Evolutionary conservation across 2,888 invertebrate species (phyloP).

Genomic region (Aphidoletes aphidimyza): DNA sequence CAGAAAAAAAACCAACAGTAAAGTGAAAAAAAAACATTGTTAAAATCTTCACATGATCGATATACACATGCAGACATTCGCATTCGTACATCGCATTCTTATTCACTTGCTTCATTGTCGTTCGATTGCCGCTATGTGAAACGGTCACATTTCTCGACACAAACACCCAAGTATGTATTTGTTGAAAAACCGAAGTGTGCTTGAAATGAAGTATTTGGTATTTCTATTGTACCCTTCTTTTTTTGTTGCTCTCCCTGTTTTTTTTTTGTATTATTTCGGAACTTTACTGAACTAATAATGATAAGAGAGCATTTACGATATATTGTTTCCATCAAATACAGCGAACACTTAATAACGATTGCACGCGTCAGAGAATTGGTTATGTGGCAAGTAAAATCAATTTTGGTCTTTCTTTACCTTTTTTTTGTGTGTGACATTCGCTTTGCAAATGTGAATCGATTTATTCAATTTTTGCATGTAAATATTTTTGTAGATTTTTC

Average conservation of each 20-base stretch:
- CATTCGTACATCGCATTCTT: neutral
- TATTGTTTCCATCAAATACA: constrained; percentile 37
- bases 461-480: too few species aligned
- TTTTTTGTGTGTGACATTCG: too few species aligned
- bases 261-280: neutral
- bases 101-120: neutral
- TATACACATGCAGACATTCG: neutral
- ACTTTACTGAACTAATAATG: constrained; percentile 46
- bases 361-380: constrained; percentile 42
- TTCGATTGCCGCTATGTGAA: too few species aligned
- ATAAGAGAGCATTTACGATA: constrained; percentile 38
- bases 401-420: too few species aligned
- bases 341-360: constrained; percentile 4
- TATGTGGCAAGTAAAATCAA: constrained; percentile 24
- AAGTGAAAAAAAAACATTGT: constrained; percentile 6
- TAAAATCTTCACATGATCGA: constrained; percentile 6
- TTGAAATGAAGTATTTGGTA: constrained; percentile 37
- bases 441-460: too few species aligned
- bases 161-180: constrained; percentile 33
- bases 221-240: constrained; percentile 33
- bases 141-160: too few species aligned
- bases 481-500: too few species aligned
- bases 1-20: neutral
- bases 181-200: constrained; percentile 37
- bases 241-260: neutral